Evolutionary conservation across 2,888 invertebrate genomes (phyloP).

Genomic region (Caradrina clavipalpis): DNA sequence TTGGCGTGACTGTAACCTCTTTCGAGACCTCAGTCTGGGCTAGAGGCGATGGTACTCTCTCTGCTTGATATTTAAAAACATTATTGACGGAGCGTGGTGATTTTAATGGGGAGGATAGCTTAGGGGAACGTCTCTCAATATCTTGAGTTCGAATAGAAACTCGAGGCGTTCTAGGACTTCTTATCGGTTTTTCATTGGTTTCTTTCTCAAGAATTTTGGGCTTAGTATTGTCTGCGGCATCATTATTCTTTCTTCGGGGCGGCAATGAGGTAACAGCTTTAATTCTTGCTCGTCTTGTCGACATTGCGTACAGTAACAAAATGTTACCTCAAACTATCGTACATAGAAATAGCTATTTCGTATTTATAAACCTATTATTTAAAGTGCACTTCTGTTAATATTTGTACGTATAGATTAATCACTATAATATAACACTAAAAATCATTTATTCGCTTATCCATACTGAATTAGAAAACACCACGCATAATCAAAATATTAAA

Average conservation of each 20-base stretch:
- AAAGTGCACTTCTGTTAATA: constrained; percentile 11
- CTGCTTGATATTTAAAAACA: constrained; percentile 46
- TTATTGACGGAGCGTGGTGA: constrained; percentile 55
- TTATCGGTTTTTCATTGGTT: constrained; percentile 65
- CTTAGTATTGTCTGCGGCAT: constrained; percentile 70
- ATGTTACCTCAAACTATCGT: not conserved
- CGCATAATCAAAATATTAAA: constrained; percentile 26
- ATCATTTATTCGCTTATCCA: constrained; percentile 5
- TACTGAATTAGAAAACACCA: not conserved
- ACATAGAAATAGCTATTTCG: not conserved
- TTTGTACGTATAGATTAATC: constrained; percentile 8
- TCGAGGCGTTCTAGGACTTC: constrained; percentile 73
- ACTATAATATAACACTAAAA: not conserved
- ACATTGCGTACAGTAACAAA: constrained; percentile 81
- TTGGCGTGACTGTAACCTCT: constrained; percentile 57
- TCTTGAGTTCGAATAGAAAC: constrained; percentile 61
- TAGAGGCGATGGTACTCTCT: constrained; percentile 54
- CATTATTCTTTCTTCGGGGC: constrained; percentile 84
- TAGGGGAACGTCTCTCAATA: constrained; percentile 50
- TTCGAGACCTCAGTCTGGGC: constrained; percentile 42
- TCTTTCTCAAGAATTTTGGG: constrained; percentile 67
- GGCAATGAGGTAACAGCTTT: constrained; percentile 94
- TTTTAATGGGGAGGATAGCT: constrained; percentile 59
- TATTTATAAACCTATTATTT: not conserved
- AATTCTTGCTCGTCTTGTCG: constrained; percentile 93